These are phyloP conservation scores for Aphelenchoides bicaudatus DNA, from an alignment of 2,888 invertebrate genomes.

Conservation along the genomic window DNA sequence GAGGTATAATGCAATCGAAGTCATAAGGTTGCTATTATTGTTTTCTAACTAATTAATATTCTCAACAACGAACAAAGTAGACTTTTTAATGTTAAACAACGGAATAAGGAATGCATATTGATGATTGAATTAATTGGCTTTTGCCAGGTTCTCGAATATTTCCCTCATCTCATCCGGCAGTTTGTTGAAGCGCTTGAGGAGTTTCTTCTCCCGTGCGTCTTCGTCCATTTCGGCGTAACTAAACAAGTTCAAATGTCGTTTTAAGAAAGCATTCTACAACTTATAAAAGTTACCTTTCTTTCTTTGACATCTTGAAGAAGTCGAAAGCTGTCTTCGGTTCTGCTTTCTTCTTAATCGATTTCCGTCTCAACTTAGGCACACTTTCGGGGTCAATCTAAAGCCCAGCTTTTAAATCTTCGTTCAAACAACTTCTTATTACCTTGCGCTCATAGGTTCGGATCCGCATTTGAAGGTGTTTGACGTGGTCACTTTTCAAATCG, in stretches of 20 bases:
- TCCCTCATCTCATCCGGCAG: neutral
- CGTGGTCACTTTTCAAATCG: neutral
- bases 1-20: neutral
- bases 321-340: constrained; percentile 6
- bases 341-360: neutral
- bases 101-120: neutral
- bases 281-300: neutral
- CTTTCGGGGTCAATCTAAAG: too few species aligned
- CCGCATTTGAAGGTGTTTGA: neutral
- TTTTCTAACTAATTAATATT: neutral
- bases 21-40: too few species aligned
- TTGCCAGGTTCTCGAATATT: neutral
- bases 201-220: neutral
- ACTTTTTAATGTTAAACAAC: neutral
- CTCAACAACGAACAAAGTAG: constrained; percentile 3
- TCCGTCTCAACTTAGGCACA: neutral
- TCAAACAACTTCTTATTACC: neutral
- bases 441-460: neutral
- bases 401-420: neutral
- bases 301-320: neutral
- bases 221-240: constrained; percentile 1
- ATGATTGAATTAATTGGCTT: neutral
- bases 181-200: constrained; percentile 9
- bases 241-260: neutral
- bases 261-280: neutral